These are phyloP conservation scores for Drosophila algonquin DNA, from an alignment of 2,888 invertebrate genomes.

Conservation along the genomic window DNA sequence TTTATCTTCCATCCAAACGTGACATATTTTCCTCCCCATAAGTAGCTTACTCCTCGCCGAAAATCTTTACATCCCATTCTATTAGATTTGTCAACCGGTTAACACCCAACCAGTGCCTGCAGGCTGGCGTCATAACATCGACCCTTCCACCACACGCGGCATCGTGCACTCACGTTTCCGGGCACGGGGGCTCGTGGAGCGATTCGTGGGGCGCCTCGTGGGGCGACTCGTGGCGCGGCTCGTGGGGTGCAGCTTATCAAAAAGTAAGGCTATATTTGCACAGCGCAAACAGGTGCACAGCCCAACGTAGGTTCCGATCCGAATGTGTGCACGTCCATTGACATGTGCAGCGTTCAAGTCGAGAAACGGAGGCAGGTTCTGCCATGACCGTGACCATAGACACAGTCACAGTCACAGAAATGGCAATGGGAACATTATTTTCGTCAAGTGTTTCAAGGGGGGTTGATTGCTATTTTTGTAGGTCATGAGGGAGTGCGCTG, in stretches of 20 bases:
- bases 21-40: too few species aligned
- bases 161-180: slow-evolving; percentile 59
- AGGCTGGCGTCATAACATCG: not conserved
- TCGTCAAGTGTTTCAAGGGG: not conserved
- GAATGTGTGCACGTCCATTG: slow-evolving; percentile 11
- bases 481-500: not conserved
- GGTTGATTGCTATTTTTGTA: not conserved
- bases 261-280: slow-evolving; percentile 41
- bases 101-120: too few species aligned
- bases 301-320: slow-evolving; percentile 13
- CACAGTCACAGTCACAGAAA: slow-evolving; percentile 45
- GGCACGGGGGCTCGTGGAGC: slow-evolving; percentile 47
- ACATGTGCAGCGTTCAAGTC: slow-evolving; percentile 32
- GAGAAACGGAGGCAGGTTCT: not conserved
- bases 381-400: slow-evolving; percentile 72
- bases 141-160: not conserved
- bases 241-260: slow-evolving; percentile 34
- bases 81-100: too few species aligned
- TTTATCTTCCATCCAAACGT: too few species aligned
- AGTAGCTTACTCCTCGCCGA: too few species aligned
- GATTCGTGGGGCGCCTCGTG: not conserved
- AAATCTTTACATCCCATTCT: too few species aligned
- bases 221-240: not conserved
- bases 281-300: slow-evolving; percentile 41
- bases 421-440: slow-evolving; percentile 42